Evolutionary conservation across 2,113 vertebrate genomes (phyloP), one percentile per base, ranked within the genome.

Genomic region (Limanda limanda): DNA sequence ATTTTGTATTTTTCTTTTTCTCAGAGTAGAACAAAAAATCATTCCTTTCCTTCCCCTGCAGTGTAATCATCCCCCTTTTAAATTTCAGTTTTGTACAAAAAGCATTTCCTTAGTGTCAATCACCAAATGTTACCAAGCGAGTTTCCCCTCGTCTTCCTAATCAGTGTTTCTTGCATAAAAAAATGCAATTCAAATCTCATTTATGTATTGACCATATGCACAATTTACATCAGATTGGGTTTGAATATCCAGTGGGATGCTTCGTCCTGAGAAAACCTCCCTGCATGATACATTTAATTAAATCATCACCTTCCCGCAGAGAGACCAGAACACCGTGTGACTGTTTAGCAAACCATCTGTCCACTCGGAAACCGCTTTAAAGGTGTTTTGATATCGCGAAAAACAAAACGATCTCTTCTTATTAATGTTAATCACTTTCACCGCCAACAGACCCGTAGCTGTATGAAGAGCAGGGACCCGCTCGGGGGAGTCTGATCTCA

Each of bases 171-270:
- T 42, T 42, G 10, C 11, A 12, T 0, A 31, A 42, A 8, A 48
- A 18, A 15, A 18, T 18, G 1, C 17, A 14, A 75, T 72, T 65
- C 47, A 65, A 71, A 72, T 77, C 24, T 70, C 18, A 40, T 77
- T 31, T 55, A 51, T 12, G 40, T 37, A 37, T 62, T 23, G n/a
- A 18, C 18, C 40, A 13, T 59, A 23, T 24, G 47, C 15, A 7
- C 35, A 69, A 54, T 55, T 81, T 83, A 23, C 60, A 84, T 84
- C 14, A 68, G 67, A 56, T 82, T 78, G 48, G 3, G 52, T 14
- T 60, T 1, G 9, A 68, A 64, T 67, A 51, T 71, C 58, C 31
- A 67, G 12, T 31, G 59, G 59, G 25, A 58, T 56, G 0, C 4
- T 64, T 35, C 76, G 23, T 51, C 72, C 71, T 27, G 57, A 48